Evolutionary conservation across 2,797 vertebrate genomes (phyloP).

Genomic region (Otolemur crassicaudatus): DNA sequence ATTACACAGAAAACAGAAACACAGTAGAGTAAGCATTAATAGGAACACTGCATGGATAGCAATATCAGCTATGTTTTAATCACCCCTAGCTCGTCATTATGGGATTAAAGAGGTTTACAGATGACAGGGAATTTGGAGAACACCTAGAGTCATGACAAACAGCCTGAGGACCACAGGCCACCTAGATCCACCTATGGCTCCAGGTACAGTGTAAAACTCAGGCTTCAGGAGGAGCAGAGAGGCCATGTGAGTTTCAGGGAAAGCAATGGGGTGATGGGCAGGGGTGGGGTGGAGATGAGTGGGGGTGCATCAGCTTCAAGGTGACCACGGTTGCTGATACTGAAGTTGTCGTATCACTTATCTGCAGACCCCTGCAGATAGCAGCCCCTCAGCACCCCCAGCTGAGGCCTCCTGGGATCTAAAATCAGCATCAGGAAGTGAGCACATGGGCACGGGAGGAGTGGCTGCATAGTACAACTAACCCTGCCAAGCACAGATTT

Average conservation of each 20-base stretch:
- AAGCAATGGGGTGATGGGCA: neutral
- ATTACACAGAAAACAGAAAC: neutral
- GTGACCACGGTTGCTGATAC: neutral
- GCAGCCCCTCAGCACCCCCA: neutral
- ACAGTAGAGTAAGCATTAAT: neutral
- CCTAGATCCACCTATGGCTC: neutral
- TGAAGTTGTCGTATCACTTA: neutral
- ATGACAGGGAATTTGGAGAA: neutral
- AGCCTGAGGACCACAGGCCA: neutral
- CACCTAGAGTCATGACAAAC: neutral
- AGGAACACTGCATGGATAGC: neutral
- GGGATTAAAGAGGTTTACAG: neutral
- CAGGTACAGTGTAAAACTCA: neutral
- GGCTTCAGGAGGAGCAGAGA: neutral
- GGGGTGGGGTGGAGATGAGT: rapidly evolving
- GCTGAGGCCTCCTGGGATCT: neutral
- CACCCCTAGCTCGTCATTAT: neutral
- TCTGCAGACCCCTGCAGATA: neutral
- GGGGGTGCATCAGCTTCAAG: neutral
- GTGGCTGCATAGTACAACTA: rapidly evolving
- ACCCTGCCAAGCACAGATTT: neutral
- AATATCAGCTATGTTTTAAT: neutral
- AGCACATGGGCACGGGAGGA: rapidly evolving
- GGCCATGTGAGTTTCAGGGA: neutral
- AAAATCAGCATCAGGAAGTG: neutral